These are phyloP conservation scores for Cepaea hortensis DNA, from an alignment of 2,888 invertebrate species.

Conservation along the genomic window DNA sequence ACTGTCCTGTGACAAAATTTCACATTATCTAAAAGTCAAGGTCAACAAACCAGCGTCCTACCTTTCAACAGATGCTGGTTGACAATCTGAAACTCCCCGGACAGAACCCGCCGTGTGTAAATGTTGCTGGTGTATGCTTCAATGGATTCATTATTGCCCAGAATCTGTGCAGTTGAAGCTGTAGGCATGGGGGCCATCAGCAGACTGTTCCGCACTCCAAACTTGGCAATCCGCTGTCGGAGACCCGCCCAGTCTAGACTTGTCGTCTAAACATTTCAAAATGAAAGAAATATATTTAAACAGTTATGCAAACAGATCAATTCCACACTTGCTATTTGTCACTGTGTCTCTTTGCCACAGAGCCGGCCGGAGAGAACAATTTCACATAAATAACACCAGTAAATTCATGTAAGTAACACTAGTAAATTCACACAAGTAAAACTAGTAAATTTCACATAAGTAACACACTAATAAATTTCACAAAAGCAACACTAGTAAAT, in stretches of 20 bases:
- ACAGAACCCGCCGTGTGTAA: slow-evolving; percentile 93
- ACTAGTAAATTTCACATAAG: no score
- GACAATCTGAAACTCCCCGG: slow-evolving; percentile 96
- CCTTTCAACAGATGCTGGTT: slow-evolving; percentile 92
- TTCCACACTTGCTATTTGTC: no score
- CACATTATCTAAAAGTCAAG: no score
- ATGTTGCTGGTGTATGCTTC: slow-evolving; percentile 99
- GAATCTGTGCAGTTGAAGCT: slow-evolving; percentile 98
- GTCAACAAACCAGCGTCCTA: background rate
- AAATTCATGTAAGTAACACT: no score
- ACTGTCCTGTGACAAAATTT: no score
- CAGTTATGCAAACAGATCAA: no score
- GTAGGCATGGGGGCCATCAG: slow-evolving; percentile 98
- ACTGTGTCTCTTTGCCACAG: no score
- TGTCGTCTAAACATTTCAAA: slow-evolving; percentile 77
- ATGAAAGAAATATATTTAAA: background rate
- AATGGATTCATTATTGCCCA: slow-evolving; percentile 98
- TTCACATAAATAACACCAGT: no score
- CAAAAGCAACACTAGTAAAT: no score
- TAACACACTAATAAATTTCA: no score
- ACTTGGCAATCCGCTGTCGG: slow-evolving; percentile 88
- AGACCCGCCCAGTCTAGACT: slow-evolving; percentile 89
- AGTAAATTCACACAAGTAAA: no score
- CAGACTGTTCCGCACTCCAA: slow-evolving; percentile 93
- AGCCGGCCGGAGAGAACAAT: no score